Base-by-base conservation (phyloP, 2,797 vertebrate genomes). In the Carcharodon carcharias region DNA sequence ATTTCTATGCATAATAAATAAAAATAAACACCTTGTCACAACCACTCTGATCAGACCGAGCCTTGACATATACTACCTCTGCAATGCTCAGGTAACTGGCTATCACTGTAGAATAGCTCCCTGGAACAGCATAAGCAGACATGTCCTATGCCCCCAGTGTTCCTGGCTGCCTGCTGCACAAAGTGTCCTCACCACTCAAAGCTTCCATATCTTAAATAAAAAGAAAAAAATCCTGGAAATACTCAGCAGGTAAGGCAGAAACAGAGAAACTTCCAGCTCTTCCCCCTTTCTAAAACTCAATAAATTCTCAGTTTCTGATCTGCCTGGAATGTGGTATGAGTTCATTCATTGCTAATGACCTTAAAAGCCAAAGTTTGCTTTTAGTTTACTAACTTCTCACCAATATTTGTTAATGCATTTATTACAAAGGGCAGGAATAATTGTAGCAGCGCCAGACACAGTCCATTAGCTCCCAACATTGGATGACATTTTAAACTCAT, bases 381-480 rank as follows among this genome's bases (percentile, higher is more conserved):
- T 92, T 92, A 16, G n/a, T 18, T 61, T 80, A 12, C 26, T 40
- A 35, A 63, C 5, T 92, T 18, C n/a, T 54, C 58, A n/a, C 89
- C 56, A 61, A 92, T 63, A 63, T 92, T 40, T 63, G 58, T 92
- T 63, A 63, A 63, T 63, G 89, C 89, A 63, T 63, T 92, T 63
- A 91, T 63, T 63, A 40, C 6, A 31, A 63, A 63, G 18, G 56
- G 89, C 58, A 92, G 89, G 31, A 40, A 63, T 92, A 35, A 92
- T 58, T 6, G 1, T n/a, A n/a, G n/a, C 35, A 63, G 23, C 31
- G 26, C 85, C 26, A 28, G 23, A n/a, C 4, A 40, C n/a, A 40
- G 89, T 92, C 61, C 58, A 93, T 93, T 93, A 93, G 89, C 58
- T 93, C 6, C 61, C 91, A 93, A 67, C n/a, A 65, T 61, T 61